A percentile compares a stretch with the other conserved stretches of the same genome.
These are phyloP conservation scores for Lithobates pipiens DNA, from an alignment of 2,797 vertebrate genomes.

Conservation along the genomic window DNA sequence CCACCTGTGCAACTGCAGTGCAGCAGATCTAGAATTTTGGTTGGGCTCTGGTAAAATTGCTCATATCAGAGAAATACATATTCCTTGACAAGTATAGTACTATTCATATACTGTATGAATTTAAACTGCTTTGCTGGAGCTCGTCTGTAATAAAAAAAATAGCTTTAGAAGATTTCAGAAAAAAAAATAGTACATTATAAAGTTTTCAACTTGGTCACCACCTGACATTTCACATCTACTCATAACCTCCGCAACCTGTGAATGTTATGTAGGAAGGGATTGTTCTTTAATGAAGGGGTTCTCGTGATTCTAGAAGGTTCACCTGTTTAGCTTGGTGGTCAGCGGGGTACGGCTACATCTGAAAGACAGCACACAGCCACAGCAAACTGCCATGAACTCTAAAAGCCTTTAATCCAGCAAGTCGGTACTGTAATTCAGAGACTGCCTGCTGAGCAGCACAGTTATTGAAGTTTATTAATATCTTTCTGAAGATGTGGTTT, in stretches of 20 bases:
- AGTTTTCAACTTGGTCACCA: background rate
- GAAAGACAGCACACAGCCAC: background rate
- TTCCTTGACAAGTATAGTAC: too few species aligned
- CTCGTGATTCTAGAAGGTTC: background rate
- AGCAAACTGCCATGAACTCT: background rate
- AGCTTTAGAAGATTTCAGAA: too few species aligned
- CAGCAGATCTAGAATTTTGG: too few species aligned
- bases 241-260: background rate
- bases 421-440: background rate
- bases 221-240: background rate
- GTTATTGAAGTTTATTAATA: constrained; percentile 15
- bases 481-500: background rate
- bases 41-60: too few species aligned
- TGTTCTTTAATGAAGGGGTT: background rate
- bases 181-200: background rate
- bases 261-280: background rate
- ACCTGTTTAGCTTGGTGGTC: constrained; percentile 11
- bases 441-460: background rate
- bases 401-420: background rate
- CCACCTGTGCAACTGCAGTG: too few species aligned
- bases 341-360: background rate
- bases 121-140: too few species aligned
- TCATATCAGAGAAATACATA: too few species aligned
- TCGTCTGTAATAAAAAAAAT: too few species aligned
- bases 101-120: too few species aligned